Conservation (phyloP, 92 coral and sea anemone species). For the Epizoanthus scotinus region DNA sequence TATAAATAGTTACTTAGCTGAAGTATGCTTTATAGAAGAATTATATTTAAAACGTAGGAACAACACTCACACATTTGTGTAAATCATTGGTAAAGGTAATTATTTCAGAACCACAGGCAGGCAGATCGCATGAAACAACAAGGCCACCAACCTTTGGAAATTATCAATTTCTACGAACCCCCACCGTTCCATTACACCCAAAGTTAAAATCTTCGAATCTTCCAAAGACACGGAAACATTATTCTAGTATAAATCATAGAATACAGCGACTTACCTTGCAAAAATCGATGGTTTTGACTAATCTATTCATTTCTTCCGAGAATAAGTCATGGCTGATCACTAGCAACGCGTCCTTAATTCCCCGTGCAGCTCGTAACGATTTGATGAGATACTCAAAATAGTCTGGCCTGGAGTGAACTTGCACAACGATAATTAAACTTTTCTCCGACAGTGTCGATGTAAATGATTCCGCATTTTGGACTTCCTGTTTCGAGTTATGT, state of each 20-base stretch:
- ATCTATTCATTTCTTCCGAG: slow-evolving; percentile 69
- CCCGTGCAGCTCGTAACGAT: slow-evolving; percentile 70
- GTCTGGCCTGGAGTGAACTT: slow-evolving; percentile 84
- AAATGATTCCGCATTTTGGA: slow-evolving; percentile 66
- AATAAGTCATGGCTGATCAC: slow-evolving; percentile 87
- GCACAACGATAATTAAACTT: slow-evolving; percentile 81
- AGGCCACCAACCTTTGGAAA: too few species aligned
- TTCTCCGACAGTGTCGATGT: slow-evolving; percentile 51
- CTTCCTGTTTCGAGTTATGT: slow-evolving; percentile 55
- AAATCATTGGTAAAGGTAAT: too few species aligned
- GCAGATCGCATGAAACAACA: too few species aligned
- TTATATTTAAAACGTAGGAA: too few species aligned
- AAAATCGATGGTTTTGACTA: slow-evolving; percentile 78
- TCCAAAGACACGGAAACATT: background rate
- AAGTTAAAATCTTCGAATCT: background rate
- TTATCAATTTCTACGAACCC: background rate
- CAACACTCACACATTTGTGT: too few species aligned
- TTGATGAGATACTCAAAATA: slow-evolving; percentile 79
- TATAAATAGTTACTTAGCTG: too few species aligned
- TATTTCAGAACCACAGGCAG: too few species aligned
- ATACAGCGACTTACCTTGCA: slow-evolving; percentile 66
- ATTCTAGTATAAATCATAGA: too few species aligned
- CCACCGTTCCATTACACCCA: background rate
- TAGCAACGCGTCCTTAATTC: slow-evolving; percentile 76
- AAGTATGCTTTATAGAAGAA: too few species aligned